Base-by-base conservation (phyloP, 2,113 vertebrate genomes). In the Acrocephalus arundinaceus region DNA sequence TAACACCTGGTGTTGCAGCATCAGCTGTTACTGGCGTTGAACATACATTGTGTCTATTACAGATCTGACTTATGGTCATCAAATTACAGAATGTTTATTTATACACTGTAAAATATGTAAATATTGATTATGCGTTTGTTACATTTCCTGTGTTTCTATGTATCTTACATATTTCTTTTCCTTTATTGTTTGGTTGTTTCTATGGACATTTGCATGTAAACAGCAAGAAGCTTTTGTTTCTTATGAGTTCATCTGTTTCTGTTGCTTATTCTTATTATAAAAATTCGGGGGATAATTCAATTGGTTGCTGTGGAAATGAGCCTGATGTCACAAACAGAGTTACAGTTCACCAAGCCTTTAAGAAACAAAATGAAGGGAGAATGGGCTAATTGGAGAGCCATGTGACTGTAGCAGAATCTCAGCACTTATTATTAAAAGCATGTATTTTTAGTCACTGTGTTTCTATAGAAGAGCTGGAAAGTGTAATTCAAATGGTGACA, bases 271-370 rank as follows among this genome's bases (percentile, higher is more conserved):
- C 76, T n/a, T 78, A 15, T 80, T 91, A 83, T 48, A 95, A 91
- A 87, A 58, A 87, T 93, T 93, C 90, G 45, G 45, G 57, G 90
- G 17, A 61, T 96, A 94, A 94, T 95, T 90, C 73, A 90, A 35
- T 96, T 93, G 76, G 92, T 96, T 97, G 93, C 95, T 94, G 88
- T 96, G 90, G 93, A 95, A 95, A 96, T 96, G 83, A 81, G 91
- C 79, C 73, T 93, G 78, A 74, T 97, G 92, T 93, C 85, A 94
- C 79, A 94, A 94, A 96, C 68, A 94, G 71, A 94, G 63, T 78
- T 93, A 54, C 70, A 78, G 65, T 88, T 90, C 76, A 86, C 55
- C 72, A 92, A 92, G 75, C 65, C 71, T 93, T 63, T 78, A 89
- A 91, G 65, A 92, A 96, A 72, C 28, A 92, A 91, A 93, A 79